Percentiles rank a stretch among this genome's conserved stretches.
These are phyloP conservation scores for Brachionus plicatilis DNA, from an alignment of 1,140 invertebrate genomes.

Conservation along the genomic window DNA sequence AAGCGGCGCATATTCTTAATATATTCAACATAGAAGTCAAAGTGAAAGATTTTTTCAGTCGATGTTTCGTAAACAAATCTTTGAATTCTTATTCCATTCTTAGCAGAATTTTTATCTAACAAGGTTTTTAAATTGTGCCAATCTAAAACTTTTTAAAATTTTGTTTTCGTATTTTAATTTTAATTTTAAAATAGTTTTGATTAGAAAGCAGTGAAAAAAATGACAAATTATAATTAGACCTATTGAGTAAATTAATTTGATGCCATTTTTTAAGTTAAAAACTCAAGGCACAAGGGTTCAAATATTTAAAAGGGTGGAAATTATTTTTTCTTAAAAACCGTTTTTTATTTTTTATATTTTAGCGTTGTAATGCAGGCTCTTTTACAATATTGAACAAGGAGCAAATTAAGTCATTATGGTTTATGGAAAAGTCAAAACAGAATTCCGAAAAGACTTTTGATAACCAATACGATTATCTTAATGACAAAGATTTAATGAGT, in stretches of 20 bases:
- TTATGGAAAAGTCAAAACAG: not conserved
- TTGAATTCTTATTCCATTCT: not conserved
- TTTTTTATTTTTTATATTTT: not conserved
- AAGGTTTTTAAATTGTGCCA: too few relatives aligned
- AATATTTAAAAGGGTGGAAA: too few relatives aligned
- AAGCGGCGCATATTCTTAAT: constrained; percentile 61
- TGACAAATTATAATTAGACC: too few relatives aligned
- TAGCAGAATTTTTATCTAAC: too few relatives aligned
- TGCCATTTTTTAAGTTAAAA: too few relatives aligned
- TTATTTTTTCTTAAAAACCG: not conserved
- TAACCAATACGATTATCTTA: not conserved
- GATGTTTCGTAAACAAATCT: constrained; percentile 60
- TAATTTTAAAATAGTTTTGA: not conserved
- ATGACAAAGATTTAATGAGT: not conserved
- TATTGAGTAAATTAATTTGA: not conserved
- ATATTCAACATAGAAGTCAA: constrained; percentile 63
- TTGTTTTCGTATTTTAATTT: not conserved
- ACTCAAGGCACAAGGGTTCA: too few relatives aligned
- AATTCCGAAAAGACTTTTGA: not conserved
- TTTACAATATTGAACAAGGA: constrained; percentile 13
- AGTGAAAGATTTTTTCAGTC: constrained; percentile 63
- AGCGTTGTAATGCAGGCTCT: constrained; percentile 19
- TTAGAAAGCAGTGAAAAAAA: too few relatives aligned
- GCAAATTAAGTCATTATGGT: not conserved
- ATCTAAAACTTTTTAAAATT: too few relatives aligned